Evolutionary conservation across 2,797 vertebrate genomes (phyloP), one percentile per base, ranked within the genome.

Genomic region (Micrastur ruficollis): DNA sequence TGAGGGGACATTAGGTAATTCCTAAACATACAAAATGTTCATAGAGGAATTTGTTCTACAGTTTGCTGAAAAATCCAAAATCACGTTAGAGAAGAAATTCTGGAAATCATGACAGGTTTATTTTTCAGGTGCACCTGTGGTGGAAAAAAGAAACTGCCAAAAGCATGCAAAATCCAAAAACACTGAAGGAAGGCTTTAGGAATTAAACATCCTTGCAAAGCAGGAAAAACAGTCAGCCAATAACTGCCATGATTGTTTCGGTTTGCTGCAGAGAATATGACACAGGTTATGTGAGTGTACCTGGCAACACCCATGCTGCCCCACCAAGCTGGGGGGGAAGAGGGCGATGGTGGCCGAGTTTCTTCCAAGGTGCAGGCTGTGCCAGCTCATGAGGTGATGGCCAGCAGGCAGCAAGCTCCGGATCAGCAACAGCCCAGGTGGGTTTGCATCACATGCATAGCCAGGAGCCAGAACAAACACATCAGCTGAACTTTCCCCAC

Each of bases 351-450:
- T 11, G n/a, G n/a, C 32, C 3, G 1, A 22, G 9, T 25, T 89
- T 10, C 61, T 75, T 72, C 65, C 65, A 62, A 56, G 49, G 53
- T 50, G 75, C 72, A 66, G 53, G 27, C 25, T 93, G 36, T 61
- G 72, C 52, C 87, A 89, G 46, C 46, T 74, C 55, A 36, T 0
- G 1, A 73, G 71, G 67, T 89, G 36, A 78, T 15, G 16, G 36
- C 74, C 71, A 90, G 81, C 47, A 76, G 80, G 74, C 63, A 73
- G 62, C 29, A 73, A 72, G 55, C 12, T 62, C 88, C 80, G 86
- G 62, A 85, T 76, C 65, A 82, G 67, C 61, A 32, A 46, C 42
- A 87, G 38, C 71, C 71, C 91, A 96, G 92, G 90, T 95, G 82
- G 53, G n/a, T 81, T 84, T 90, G 40, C 32, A 53, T 40, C 68